phyloP scores from a whole-genome alignment of 2,797 vertebrate species.

The Podarcis lilfordi region DNA sequence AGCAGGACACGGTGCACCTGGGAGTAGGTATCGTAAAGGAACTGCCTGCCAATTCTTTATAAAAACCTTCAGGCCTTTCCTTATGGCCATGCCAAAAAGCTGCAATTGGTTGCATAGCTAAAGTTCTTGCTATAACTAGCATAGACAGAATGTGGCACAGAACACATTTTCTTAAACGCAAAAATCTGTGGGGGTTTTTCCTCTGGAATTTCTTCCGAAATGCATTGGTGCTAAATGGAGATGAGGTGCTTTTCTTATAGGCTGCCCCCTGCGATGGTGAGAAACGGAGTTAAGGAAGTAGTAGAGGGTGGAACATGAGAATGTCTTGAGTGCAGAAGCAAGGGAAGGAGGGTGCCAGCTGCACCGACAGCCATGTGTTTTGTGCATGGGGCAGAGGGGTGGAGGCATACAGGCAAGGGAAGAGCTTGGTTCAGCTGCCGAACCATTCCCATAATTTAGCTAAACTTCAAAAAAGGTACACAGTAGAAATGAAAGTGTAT shows the following conservation, averaged over 20 bases:
- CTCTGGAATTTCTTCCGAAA: neutral
- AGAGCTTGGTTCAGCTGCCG: neutral
- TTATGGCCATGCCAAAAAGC: neutral
- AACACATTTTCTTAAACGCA: neutral
- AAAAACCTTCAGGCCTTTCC: neutral
- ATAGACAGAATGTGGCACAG: neutral
- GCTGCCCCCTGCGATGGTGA: neutral
- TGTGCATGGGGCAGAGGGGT: neutral
- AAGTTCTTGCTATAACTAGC: neutral
- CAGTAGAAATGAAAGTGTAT: no score
- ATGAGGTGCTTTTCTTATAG: neutral
- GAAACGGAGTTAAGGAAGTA: neutral
- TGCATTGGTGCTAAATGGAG: neutral
- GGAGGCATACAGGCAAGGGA: neutral
- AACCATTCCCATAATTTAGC: no score
- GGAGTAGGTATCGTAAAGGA: neutral
- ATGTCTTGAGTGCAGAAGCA: neutral
- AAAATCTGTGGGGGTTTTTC: neutral
- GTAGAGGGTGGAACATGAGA: neutral
- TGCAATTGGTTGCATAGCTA: neutral
- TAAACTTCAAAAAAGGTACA: no score
- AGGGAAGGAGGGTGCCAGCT: neutral
- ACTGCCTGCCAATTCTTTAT: neutral
- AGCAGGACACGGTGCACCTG: neutral
- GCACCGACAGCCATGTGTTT: neutral